A percentile compares a stretch with the other conserved stretches of the same genome.
These are phyloP conservation scores for Mustela lutreola DNA, from an alignment of 2,113 vertebrate genomes.

Conservation along the genomic window DNA sequence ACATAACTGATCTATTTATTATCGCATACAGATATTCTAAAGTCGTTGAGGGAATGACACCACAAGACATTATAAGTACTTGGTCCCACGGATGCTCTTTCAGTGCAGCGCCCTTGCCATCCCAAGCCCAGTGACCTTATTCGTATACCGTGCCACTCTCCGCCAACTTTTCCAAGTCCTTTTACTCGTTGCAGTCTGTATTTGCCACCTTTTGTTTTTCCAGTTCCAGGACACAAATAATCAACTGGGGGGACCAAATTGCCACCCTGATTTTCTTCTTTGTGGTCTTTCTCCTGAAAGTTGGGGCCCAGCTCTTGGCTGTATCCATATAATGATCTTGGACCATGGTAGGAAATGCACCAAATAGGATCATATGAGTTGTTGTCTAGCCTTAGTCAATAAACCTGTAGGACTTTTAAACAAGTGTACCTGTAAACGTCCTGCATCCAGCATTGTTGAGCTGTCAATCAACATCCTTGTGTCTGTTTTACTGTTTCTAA, in stretches of 20 bases:
- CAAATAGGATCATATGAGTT: conserved; percentile 86
- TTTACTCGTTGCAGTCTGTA: conserved; percentile 82
- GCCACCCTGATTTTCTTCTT: conserved; percentile 78
- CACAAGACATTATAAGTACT: conserved; percentile 84
- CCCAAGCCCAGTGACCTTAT: conserved; percentile 85
- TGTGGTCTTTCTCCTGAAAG: conserved; percentile 77
- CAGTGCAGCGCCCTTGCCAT: conserved; percentile 84
- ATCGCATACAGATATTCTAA: conserved; percentile 88
- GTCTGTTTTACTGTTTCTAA: conserved; percentile 83
- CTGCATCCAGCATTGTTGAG: conserved; percentile 83
- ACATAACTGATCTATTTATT: conserved; percentile 97
- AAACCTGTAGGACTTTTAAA: conserved; percentile 85
- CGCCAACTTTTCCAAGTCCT: conserved; percentile 80
- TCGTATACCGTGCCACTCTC: conserved; percentile 81
- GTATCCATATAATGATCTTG: conserved; percentile 79
- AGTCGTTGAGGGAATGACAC: conserved; percentile 86
- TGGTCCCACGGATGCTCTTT: conserved; percentile 82
- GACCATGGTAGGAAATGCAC: conserved; percentile 84
- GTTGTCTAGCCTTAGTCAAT: conserved; percentile 89
- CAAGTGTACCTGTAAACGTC: conserved; percentile 81
- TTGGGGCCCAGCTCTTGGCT: conserved; percentile 80
- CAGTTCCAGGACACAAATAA: conserved; percentile 81
- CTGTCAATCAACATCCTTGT: conserved; percentile 81
- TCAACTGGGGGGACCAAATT: conserved; percentile 77
- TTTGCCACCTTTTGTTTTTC: conserved; percentile 81